Evolutionary conservation across 2,888 invertebrate species (phyloP).

Genomic region (Penaeus monodon): DNA sequence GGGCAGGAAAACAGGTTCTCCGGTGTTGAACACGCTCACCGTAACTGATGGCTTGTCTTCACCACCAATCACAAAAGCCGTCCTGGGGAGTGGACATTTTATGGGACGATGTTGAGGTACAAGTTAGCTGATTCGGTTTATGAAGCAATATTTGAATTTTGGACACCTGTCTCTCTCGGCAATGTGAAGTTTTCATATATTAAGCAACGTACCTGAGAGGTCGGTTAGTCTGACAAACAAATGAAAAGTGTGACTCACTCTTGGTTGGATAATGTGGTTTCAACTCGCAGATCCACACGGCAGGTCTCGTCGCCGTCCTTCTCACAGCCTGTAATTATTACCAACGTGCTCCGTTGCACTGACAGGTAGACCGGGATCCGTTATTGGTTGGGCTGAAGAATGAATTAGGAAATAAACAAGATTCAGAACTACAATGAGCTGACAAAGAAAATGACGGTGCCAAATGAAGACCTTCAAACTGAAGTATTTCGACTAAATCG

Average conservation of each 20-base stretch:
- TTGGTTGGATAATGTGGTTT: conserved; percentile 16
- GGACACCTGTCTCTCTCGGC: too few relatives aligned
- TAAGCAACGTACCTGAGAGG: background rate
- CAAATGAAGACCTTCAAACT: too few relatives aligned
- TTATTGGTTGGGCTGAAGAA: conserved; percentile 24
- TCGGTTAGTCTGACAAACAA: background rate
- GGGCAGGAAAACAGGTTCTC: conserved; percentile 64
- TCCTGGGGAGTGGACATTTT: background rate
- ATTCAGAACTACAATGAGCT: too few relatives aligned
- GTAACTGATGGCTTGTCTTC: conserved; percentile 35
- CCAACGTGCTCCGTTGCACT: conserved; percentile 26
- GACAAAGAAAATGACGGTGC: too few relatives aligned
- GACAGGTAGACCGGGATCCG: conserved; percentile 3
- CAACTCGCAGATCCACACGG: conserved; percentile 38
- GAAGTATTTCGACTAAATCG: too few relatives aligned
- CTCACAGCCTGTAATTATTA: conserved; percentile 58
- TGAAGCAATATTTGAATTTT: too few relatives aligned
- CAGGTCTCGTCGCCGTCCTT: conserved; percentile 52
- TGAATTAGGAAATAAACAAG: background rate
- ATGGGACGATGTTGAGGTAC: too few relatives aligned
- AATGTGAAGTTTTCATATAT: background rate
- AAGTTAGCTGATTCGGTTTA: too few relatives aligned
- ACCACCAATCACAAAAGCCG: conserved; percentile 34
- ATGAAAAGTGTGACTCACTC: conserved; percentile 19
- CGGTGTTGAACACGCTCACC: conserved; percentile 50